A percentile compares a stretch with the other conserved stretches of the same genome.
These are phyloP conservation scores for Erebia ligea DNA, from an alignment of 2,888 invertebrate species.

Conservation along the genomic window DNA sequence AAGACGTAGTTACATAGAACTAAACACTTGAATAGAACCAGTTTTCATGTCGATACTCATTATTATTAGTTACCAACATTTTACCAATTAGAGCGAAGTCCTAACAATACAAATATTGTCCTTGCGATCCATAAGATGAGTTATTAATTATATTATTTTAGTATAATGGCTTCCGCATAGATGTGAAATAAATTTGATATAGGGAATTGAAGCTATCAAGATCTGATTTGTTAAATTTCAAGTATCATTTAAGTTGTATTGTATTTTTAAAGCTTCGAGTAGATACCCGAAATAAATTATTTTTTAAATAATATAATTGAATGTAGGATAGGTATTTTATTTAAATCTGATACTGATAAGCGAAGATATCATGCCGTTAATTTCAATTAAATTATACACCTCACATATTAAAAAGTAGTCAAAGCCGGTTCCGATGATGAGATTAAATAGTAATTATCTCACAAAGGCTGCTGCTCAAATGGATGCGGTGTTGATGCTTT, in stretches of 20 bases:
- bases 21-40: slow-evolving; percentile 17
- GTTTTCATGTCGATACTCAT: background rate
- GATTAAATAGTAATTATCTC: slow-evolving; percentile 34
- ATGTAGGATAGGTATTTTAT: background rate
- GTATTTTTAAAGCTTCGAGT: background rate
- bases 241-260: no score
- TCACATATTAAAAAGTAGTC: slow-evolving; percentile 23
- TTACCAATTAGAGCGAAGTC: background rate
- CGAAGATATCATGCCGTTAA: slow-evolving; percentile 28
- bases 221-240: background rate
- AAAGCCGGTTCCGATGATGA: slow-evolving; percentile 33
- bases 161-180: background rate
- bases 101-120: slow-evolving; percentile 4
- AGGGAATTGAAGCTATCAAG: background rate
- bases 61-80: slow-evolving; percentile 5
- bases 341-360: slow-evolving; percentile 6
- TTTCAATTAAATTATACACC: slow-evolving; percentile 28
- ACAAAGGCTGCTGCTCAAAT: slow-evolving; percentile 27
- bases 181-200: background rate
- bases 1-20: no score
- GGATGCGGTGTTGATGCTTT: slow-evolving; percentile 21
- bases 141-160: background rate
- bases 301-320: background rate
- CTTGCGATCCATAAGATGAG: background rate
- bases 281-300: background rate